These are phyloP conservation scores for Lagopus muta DNA, from an alignment of 2,113 vertebrate species.

Conservation along the genomic window DNA sequence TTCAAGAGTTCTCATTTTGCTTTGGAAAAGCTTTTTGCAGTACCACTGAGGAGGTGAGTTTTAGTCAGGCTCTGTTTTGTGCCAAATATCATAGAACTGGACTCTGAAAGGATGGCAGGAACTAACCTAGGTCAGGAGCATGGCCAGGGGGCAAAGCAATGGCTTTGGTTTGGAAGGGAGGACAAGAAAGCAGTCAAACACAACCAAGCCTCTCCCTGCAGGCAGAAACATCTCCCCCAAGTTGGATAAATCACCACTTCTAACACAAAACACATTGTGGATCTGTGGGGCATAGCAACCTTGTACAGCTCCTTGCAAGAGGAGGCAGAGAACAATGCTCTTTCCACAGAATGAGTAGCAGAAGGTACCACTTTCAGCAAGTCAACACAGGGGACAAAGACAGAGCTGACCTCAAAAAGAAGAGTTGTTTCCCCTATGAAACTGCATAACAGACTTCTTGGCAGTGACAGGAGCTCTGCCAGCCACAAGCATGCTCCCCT, in stretches of 20 bases:
- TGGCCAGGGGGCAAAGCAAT: rapidly evolving
- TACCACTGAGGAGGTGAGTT: neutral
- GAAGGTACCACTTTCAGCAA: neutral
- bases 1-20: neutral
- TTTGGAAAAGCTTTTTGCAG: neutral
- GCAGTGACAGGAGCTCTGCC: neutral
- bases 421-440: neutral
- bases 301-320: neutral
- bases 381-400: neutral
- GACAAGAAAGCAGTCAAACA: neutral
- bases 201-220: neutral
- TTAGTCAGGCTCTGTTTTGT: neutral
- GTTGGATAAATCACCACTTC: neutral
- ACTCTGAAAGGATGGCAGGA: neutral
- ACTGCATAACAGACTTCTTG: neutral
- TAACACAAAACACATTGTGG: neutral
- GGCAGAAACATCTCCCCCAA: neutral
- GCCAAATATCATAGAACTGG: neutral
- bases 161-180: neutral
- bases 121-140: neutral
- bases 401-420: neutral
- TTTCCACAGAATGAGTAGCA: neutral
- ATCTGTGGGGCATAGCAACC: neutral
- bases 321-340: neutral
- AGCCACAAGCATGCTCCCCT: neutral